These are phyloP conservation scores for Cephus cinctus DNA, from an alignment of 1,140 invertebrate genomes.

Conservation along the genomic window DNA sequence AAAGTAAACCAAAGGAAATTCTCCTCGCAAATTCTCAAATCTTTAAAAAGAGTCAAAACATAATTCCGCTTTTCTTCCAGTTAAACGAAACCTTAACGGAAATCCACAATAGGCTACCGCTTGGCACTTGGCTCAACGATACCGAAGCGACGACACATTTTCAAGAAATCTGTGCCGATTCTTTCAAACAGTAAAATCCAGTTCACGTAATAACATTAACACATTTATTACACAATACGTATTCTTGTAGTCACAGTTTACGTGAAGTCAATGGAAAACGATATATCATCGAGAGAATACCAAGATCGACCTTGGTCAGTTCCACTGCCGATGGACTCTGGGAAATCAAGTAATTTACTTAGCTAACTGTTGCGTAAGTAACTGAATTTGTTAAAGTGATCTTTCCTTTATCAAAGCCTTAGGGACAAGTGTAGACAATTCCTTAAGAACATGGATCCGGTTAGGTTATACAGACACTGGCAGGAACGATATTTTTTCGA, in stretches of 20 bases:
- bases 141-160: slow-evolving; percentile 25
- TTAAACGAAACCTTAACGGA: slow-evolving; percentile 38
- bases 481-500: slow-evolving; percentile 26
- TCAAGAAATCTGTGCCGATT: slow-evolving; percentile 33
- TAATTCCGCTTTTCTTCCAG: slow-evolving; percentile 20
- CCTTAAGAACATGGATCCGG: slow-evolving; percentile 28
- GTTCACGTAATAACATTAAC: not conserved
- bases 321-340: slow-evolving; percentile 37
- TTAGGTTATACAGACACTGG: slow-evolving; percentile 37
- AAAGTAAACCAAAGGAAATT: not conserved
- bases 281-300: slow-evolving; percentile 31
- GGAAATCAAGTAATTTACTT: slow-evolving; percentile 28
- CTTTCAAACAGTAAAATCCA: slow-evolving; percentile 36
- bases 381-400: slow-evolving; percentile 1
- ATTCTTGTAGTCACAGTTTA: slow-evolving; percentile 33
- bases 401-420: slow-evolving; percentile 27
- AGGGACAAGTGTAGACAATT: slow-evolving; percentile 36
- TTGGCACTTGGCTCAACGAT: slow-evolving; percentile 24
- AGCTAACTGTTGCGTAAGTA: not conserved
- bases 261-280: slow-evolving; percentile 33
- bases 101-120: slow-evolving; percentile 25
- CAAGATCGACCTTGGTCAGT: slow-evolving; percentile 29
- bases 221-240: slow-evolving; percentile 5
- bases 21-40: not conserved
- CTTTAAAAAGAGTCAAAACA: not conserved